Percentiles rank a stretch among this genome's conserved stretches.
Conservation (phyloP, 2,888 invertebrate species). For the Calephelis perditalis region DNA sequence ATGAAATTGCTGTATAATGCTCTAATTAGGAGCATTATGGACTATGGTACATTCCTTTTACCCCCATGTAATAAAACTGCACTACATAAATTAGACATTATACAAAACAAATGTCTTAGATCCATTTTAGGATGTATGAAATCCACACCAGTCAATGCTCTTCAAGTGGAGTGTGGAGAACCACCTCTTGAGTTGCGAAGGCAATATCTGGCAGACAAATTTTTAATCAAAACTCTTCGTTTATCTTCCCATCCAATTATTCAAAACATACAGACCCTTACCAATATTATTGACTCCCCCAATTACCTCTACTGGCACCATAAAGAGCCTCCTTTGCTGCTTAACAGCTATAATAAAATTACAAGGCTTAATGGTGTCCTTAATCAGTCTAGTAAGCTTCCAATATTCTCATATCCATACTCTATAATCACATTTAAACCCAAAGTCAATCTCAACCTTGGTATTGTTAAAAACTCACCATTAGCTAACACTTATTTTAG, state of each 20-base stretch:
- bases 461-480: background rate
- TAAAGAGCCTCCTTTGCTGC: constrained; percentile 6
- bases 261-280: too few relatives aligned
- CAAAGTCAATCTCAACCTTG: background rate
- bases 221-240: background rate
- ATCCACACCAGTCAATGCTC: background rate
- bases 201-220: background rate
- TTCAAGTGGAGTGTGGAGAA: background rate
- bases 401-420: background rate
- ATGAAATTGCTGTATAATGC: background rate
- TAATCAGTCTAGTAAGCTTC: background rate
- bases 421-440: background rate
- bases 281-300: background rate
- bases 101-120: background rate
- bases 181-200: background rate
- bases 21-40: background rate
- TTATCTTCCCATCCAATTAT: background rate
- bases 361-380: background rate
- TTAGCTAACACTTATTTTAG: background rate
- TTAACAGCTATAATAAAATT: background rate
- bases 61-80: background rate
- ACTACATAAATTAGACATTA: background rate
- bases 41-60: background rate
- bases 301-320: constrained; percentile 7
- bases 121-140: background rate